Conservation (phyloP, 1,140 invertebrate species). For the Aleiodes sp. region DNA sequence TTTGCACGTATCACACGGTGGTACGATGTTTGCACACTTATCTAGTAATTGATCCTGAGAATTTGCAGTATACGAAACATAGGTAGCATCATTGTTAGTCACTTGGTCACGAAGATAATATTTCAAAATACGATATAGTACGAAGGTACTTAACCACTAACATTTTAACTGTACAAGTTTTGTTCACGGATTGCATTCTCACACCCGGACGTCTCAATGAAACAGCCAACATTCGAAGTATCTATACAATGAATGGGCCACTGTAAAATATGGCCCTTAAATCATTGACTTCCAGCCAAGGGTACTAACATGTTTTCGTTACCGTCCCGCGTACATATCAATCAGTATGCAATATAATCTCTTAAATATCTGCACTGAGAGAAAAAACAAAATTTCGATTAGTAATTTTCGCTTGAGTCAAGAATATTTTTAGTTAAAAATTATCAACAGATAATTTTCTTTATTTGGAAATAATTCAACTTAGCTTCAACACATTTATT, state of each 20-base stretch:
- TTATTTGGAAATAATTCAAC: too few relatives aligned
- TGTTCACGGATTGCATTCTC: slow-evolving; percentile 29
- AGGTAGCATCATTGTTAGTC: slow-evolving; percentile 19
- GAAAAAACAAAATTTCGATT: too few relatives aligned
- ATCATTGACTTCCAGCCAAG: slow-evolving; percentile 24
- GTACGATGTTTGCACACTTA: slow-evolving; percentile 24
- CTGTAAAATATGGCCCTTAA: slow-evolving; percentile 28
- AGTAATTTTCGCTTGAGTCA: too few relatives aligned
- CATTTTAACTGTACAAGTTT: not conserved
- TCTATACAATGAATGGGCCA: not conserved
- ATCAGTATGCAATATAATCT: slow-evolving; percentile 33
- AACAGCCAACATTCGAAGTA: slow-evolving; percentile 27
- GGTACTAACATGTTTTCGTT: slow-evolving; percentile 21
- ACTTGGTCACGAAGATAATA: slow-evolving; percentile 48
- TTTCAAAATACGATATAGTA: slow-evolving; percentile 48
- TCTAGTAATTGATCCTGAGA: slow-evolving; percentile 28
- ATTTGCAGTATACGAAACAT: slow-evolving; percentile 3
- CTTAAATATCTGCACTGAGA: slow-evolving; percentile 34
- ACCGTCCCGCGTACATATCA: slow-evolving; percentile 40
- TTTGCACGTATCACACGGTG: slow-evolving; percentile 24
- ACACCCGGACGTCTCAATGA: slow-evolving; percentile 57
- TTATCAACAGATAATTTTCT: too few relatives aligned
- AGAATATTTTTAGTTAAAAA: too few relatives aligned
- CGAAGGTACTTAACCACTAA: slow-evolving; percentile 24
- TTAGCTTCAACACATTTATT: too few relatives aligned